Evolutionary conservation across 2,113 vertebrate genomes (phyloP).

Genomic region (Pteronura brasiliensis): DNA sequence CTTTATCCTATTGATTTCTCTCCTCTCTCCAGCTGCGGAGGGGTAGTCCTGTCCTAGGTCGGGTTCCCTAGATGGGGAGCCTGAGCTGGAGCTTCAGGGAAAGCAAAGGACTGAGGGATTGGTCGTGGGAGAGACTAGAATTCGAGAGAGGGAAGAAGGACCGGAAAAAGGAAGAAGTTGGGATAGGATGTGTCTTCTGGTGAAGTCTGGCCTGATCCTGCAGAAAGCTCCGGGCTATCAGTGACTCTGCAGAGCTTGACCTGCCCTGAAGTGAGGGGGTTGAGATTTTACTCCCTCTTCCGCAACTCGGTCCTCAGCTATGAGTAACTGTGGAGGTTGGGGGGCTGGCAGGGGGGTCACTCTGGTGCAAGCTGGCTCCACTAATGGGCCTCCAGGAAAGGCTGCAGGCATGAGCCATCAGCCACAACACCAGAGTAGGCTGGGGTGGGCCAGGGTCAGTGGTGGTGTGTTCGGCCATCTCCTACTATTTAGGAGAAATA

Average conservation of each 20-base stretch:
- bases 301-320: neutral
- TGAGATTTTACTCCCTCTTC: neutral
- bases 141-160: too few species aligned
- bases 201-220: neutral
- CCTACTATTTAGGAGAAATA: neutral
- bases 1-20: neutral
- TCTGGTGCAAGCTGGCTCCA: neutral
- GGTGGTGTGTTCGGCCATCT: neutral
- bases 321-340: neutral
- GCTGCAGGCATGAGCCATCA: neutral
- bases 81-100: neutral
- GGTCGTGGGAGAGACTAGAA: neutral
- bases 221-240: neutral
- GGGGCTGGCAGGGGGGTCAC: neutral
- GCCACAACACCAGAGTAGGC: neutral
- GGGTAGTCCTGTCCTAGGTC: neutral
- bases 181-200: neutral
- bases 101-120: neutral
- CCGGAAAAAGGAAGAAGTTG: neutral
- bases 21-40: neutral
- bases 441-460: neutral
- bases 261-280: neutral
- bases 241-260: neutral
- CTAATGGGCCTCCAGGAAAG: neutral
- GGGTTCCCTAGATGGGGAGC: neutral